Percentiles rank a stretch among this genome's conserved stretches.
Conservation (phyloP, 2,888 invertebrate genomes). For the Tortrix viridana region DNA sequence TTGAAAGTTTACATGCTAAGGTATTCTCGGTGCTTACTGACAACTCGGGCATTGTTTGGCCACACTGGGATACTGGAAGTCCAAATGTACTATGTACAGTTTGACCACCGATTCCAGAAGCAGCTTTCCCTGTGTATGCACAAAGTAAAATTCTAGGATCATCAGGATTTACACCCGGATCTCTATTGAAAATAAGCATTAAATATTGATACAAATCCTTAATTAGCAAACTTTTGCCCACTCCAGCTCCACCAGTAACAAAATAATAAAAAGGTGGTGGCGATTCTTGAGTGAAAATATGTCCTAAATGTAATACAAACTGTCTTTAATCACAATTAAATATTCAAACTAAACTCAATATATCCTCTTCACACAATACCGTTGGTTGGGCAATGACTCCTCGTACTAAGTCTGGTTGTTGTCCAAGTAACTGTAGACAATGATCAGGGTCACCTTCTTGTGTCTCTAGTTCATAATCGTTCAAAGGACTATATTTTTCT, state of each 20-base stretch:
- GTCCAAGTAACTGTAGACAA: too few species aligned
- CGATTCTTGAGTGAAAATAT: too few species aligned
- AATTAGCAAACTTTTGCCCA: conserved; percentile 49
- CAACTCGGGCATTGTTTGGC: conserved; percentile 19
- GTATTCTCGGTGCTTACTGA: conserved; percentile 23
- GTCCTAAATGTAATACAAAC: too few species aligned
- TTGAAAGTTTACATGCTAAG: conserved; percentile 2
- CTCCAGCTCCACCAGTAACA: conserved; percentile 42
- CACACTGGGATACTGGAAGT: conserved; percentile 23
- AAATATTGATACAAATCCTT: conserved; percentile 45
- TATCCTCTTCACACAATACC: too few species aligned
- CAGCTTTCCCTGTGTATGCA: conserved; percentile 45
- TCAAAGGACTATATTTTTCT: too few species aligned
- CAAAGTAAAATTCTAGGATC: conserved; percentile 43
- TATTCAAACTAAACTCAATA: too few species aligned
- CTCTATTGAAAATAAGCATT: conserved; percentile 40
- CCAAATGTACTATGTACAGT: conserved; percentile 48
- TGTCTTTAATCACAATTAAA: too few species aligned
- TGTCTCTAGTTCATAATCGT: too few species aligned
- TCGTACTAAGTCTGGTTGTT: too few species aligned
- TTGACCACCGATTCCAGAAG: conserved; percentile 43
- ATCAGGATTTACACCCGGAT: conserved; percentile 40
- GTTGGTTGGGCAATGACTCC: too few species aligned
- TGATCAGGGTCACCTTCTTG: too few species aligned
- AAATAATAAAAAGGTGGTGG: conserved; percentile 35